Base-by-base conservation (phyloP, 1,140 invertebrate species). In the Tribolium castaneum region DNA sequence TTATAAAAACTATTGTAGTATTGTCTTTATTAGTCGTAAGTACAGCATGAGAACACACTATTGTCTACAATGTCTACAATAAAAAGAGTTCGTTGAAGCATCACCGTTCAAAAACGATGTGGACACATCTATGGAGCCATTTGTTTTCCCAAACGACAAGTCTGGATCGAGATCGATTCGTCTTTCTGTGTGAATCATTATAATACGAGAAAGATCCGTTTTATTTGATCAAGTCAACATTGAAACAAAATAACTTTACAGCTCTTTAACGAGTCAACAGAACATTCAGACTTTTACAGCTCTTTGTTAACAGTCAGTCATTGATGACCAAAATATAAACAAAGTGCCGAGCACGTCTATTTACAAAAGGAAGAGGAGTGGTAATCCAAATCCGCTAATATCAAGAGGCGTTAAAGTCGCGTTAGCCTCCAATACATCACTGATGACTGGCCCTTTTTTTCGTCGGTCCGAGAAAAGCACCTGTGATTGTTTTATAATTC, bases 401-500 rank as follows among this genome's bases (percentile, higher is more conserved):
- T 45, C n/a, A n/a, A 9, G 39, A 7, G 5, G 39, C 39, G 39
- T 45, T 45, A 10, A 3, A 9, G 39, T 9, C n/a, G 6, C 25
- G 2, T 45, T 45, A 19, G 16, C 9, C n/a, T 45, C 39, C 39
- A 45, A 45, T 45, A 45, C 39, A 45, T 45, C 39, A 45, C 39
- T 45, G 39, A 45, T 45, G 39, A 45, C 9, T 45, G 9, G 39
- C 39, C 9, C 51, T 66, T 66, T 66, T 66, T 66, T 62, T 6
- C 56, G 10, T 50, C 22, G 56, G 25, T 14, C 12, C 52, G 14
- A 54, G 59, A 34, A 34, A n/a, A 66, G 59, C 59, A 66, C 16
- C 75, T 80, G 70, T 80, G 79, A 81, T 81, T 79, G 80, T 81
- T 74, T 81, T 81, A 81, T 81, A 81, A 81, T 81, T 78, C 50